Evolutionary conservation across 2,797 vertebrate genomes (phyloP).

Genomic region (Pelodytes ibericus): DNA sequence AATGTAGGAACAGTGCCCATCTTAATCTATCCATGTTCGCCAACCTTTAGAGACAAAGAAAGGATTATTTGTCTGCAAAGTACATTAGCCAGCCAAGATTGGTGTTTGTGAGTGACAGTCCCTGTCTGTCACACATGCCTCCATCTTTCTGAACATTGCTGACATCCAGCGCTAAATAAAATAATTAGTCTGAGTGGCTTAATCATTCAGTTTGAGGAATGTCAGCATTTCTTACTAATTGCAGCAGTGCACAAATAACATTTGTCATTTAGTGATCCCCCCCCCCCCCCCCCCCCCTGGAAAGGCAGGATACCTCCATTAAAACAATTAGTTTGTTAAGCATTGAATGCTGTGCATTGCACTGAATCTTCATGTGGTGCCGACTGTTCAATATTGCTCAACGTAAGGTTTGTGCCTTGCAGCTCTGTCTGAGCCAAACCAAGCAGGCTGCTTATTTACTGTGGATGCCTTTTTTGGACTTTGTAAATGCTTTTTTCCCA

Average conservation of each 20-base stretch:
- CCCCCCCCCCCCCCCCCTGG: not conserved
- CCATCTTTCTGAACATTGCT: conserved; percentile 22
- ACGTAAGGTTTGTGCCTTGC: not conserved
- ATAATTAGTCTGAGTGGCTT: conserved; percentile 38
- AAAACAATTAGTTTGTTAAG: conserved; percentile 44
- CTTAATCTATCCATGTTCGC: too few relatives aligned
- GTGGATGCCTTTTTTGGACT: conserved; percentile 1
- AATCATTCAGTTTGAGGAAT: conserved; percentile 14
- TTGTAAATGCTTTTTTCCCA: not conserved
- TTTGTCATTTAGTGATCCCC: conserved; percentile 48
- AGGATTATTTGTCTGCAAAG: not conserved
- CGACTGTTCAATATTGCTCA: not conserved
- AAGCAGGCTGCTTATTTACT: not conserved
- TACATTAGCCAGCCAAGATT: not conserved
- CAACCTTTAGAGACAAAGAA: not conserved
- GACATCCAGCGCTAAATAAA: conserved; percentile 47
- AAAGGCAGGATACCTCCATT: conserved; percentile 43
- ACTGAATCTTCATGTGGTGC: not conserved
- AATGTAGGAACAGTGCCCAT: too few relatives aligned
- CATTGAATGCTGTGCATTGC: conserved; percentile 29
- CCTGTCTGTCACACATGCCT: not conserved
- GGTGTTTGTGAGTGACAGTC: conserved; percentile 6
- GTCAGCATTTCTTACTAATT: conserved; percentile 43
- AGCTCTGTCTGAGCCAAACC: not conserved
- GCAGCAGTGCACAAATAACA: conserved; percentile 42